Evolutionary conservation across 2,888 invertebrate genomes (phyloP), one percentile per base, ranked within the genome.

Genomic region (Prosopocoilus inquinatus): DNA sequence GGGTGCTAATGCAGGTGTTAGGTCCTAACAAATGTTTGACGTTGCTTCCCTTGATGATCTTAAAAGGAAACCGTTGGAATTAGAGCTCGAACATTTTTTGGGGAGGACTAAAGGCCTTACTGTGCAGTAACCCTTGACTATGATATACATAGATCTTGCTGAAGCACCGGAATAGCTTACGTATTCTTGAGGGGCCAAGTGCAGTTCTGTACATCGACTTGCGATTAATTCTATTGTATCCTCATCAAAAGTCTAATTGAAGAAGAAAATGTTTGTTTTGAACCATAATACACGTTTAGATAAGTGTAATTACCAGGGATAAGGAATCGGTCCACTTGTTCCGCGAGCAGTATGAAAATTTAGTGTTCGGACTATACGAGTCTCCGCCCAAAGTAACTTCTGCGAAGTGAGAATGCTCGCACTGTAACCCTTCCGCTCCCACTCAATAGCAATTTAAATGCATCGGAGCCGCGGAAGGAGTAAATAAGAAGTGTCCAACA

Each of bases 1-100:
- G 38, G 9, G 52, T 36, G 32, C 49, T 56, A 4, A 56, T 48
- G 5, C 43, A 34, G 1, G 47, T 44, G 12, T 36, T 11, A 2
- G 56, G 56, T 4, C 48, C 46, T n/a, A 56, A 15, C 2, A 45
- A 39, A 15, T 49, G 47, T 16, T 49, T 47, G 15, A 15, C 39
- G 16, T 33, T 44, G 9, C 7, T 44, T 33, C 56, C 56, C 20
- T 56, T 52, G 8, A 56, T 32, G 16, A 52, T 36, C 56, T 56
- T 36, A 12, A 48, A 47, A 49, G 11, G 8, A 11, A 44, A 16
- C 7, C 3, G 47, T 2, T 48, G 1, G 34, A 16, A 13, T 35
- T 47, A 28, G 5, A 28, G 20, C 20, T 38, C n/a, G 11, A 15
- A n/a, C 7, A 11, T 2, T 15, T 41, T 9, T 9, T 47, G 12